A percentile compares a stretch with the other conserved stretches of the same genome.
Evolutionary conservation across 2,888 invertebrate species (phyloP).

Genomic region (Euzetes globulus): DNA sequence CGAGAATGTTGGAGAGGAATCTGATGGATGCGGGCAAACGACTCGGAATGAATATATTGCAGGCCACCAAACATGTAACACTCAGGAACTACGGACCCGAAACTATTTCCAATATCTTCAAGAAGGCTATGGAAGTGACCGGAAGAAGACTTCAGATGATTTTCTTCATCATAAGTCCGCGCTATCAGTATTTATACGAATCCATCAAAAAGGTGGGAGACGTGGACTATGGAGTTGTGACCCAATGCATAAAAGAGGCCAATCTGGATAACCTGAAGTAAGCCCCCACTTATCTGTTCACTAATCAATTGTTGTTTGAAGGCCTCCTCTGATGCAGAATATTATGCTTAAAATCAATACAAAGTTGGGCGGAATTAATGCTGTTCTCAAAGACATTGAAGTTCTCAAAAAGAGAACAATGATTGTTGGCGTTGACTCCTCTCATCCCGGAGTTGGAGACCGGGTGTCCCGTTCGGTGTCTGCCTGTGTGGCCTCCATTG

Average conservation of each 20-base stretch:
- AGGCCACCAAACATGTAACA: background rate
- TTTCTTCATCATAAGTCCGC: background rate
- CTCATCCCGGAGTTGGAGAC: slow-evolving; percentile 61
- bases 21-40: background rate
- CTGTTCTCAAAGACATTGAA: slow-evolving; percentile 48
- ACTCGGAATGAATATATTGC: background rate
- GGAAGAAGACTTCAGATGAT: background rate
- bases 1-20: background rate
- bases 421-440: slow-evolving; percentile 83
- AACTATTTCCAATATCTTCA: background rate
- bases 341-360: slow-evolving; percentile 55
- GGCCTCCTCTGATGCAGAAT: slow-evolving; percentile 40
- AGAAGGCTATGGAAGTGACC: background rate
- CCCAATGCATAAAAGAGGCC: slow-evolving; percentile 50
- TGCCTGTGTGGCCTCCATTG: slow-evolving; percentile 45
- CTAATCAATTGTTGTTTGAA: slow-evolving; percentile 2
- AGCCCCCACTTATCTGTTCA: background rate
- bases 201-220: slow-evolving; percentile 39
- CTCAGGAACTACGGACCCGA: background rate
- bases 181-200: slow-evolving; percentile 2
- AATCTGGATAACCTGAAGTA: background rate
- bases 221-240: slow-evolving; percentile 49
- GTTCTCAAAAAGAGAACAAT: slow-evolving; percentile 48
- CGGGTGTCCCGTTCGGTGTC: slow-evolving; percentile 37
- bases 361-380: slow-evolving; percentile 57